Evolutionary conservation across 1,140 invertebrate genomes (phyloP), one percentile per base, ranked within the genome.

Genomic region (Melitaea cinxia): DNA sequence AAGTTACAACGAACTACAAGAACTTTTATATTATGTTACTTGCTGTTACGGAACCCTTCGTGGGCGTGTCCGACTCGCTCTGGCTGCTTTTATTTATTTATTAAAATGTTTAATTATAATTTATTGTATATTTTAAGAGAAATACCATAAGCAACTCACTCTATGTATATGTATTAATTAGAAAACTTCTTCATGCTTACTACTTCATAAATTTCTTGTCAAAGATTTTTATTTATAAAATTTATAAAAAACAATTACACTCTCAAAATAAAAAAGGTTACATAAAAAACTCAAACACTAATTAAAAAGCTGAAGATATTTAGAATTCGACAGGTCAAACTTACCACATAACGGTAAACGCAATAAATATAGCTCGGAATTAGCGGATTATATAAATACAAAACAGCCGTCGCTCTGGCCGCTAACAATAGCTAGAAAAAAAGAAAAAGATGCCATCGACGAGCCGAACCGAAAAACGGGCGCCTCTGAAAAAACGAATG

Each of bases 361-460:
- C 55, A 28, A 37, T 56, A 37, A 58, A 68, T 61, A 52, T 30
- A 68, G 54, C 42, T 56, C 50, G 63, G 60, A 78, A 72, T 65
- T 73, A 80, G 77, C 77, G 73, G 77, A 73, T 70, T 68, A 73
- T 70, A 71, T 70, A 77, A 71, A 72, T 65, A 68, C 64, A 70
- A 72, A 71, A 75, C 76, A 76, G 58, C 42, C 65, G 54, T 66
- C 61, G 62, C 50, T 53, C 55, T 64, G 42, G 65, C 65, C 52
- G 42, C 65, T 65, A 59, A 71, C 63, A 71, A 71, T 69, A 65
- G 57, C 42, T 49, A 49, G 56, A 42, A 59, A 77, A n/a, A 82
- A 78, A 75, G 21, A 23, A 47, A 9, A 23, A 47, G 15, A 47
- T 47, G 0, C 19, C 42, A 47, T 12, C 42, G 42, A 78, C 69